A percentile compares a stretch with the other conserved stretches of the same genome.
These are phyloP conservation scores for Tetraodon nigroviridis DNA, from an alignment of 2,113 vertebrate species.

Conservation along the genomic window DNA sequence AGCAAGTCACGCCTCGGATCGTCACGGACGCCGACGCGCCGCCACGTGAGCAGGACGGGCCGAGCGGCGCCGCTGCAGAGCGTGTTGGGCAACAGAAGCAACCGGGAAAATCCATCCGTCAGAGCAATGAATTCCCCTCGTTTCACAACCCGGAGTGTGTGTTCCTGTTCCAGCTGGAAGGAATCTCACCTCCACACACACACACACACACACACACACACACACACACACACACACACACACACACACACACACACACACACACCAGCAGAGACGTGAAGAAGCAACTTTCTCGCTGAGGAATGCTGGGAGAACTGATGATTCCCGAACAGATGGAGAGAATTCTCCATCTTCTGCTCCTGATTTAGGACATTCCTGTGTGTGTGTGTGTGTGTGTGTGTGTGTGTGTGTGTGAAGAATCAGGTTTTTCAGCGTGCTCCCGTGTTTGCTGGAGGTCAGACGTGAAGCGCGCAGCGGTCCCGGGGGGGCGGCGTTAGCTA, in stretches of 20 bases:
- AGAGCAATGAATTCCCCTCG: too few relatives aligned
- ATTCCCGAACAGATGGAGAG: neutral
- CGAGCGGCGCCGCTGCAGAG: too few relatives aligned
- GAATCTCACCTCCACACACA: neutral
- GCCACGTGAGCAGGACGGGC: too few relatives aligned
- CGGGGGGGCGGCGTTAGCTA: conserved; percentile 49
- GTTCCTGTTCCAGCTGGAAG: too few relatives aligned
- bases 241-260: too few relatives aligned
- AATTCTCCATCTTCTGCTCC: neutral
- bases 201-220: neutral
- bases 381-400: conserved; percentile 4
- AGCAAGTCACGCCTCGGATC: neutral
- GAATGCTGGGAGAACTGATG: neutral
- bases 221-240: neutral
- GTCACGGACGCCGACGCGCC: too few relatives aligned
- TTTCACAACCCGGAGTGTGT: too few relatives aligned
- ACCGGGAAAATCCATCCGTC: too few relatives aligned
- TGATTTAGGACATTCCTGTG: neutral
- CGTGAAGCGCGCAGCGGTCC: conserved; percentile 36
- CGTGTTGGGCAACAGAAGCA: too few relatives aligned
- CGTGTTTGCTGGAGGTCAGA: conserved; percentile 30
- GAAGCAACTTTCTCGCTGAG: neutral
- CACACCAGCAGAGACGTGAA: neutral
- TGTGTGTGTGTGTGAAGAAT: neutral
- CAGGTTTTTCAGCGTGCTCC: neutral